Percentiles rank a stretch among this genome's conserved stretches.
These are phyloP conservation scores for Eurypyga helias DNA, from an alignment of 2,113 vertebrate species.

Conservation along the genomic window DNA sequence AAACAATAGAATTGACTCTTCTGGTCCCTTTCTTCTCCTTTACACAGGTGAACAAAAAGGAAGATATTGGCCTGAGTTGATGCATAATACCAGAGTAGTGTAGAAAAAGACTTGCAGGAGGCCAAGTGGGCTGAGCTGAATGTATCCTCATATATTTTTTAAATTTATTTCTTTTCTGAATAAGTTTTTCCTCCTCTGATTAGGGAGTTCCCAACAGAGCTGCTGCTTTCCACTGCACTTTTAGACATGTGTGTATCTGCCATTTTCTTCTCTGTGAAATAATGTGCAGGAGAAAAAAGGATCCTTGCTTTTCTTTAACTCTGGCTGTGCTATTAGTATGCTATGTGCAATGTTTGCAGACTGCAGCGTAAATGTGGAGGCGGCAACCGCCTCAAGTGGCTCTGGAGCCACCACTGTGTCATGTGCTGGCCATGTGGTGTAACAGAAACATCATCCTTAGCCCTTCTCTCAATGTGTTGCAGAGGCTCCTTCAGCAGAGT, in stretches of 20 bases:
- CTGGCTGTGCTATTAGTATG: neutral
- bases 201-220: neutral
- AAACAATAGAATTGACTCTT: neutral
- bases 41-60: neutral
- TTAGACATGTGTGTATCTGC: neutral
- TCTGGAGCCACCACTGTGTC: neutral
- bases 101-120: neutral
- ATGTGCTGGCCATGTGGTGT: neutral
- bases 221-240: neutral
- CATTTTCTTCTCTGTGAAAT: neutral
- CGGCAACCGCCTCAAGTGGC: neutral
- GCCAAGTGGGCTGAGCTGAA: rapidly evolving
- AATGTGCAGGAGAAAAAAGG: neutral
- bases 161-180: no score
- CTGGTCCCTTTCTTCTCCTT: neutral
- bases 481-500: neutral
- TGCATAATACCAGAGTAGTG: neutral
- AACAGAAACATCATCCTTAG: neutral
- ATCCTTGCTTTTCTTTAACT: neutral
- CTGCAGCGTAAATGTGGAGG: neutral
- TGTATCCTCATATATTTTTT: neutral
- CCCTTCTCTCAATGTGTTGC: neutral
- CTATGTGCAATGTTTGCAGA: neutral
- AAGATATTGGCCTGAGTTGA: neutral
- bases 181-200: neutral